Evolutionary conservation across 2,113 vertebrate genomes (phyloP), one percentile per base, ranked within the genome.

Genomic region (Thomomys bottae): DNA sequence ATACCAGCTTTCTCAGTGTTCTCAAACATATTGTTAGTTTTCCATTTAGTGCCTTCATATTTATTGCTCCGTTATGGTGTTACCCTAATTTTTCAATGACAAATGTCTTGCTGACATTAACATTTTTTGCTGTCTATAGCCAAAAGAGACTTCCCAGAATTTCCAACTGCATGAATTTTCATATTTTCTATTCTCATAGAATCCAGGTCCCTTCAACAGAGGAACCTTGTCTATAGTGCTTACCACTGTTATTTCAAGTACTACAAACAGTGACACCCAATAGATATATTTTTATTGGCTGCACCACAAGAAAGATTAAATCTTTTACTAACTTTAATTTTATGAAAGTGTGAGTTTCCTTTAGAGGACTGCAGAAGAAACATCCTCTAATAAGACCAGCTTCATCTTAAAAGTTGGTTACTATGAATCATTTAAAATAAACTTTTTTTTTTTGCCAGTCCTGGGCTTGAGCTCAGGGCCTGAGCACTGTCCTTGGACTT

Each of bases 281-380:
- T 15, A 18, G 45, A 54, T 12, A 82, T 2, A 77, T 9, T 86
- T 86, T 79, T 83, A 77, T 2, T 84, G 17, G 92, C 70, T 40
- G 18, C 77, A 75, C 9, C 40, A 85, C 42, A 90, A 84, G 75
- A 70, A 49, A 90, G 15, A 71, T 40, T 36, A 67, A 85, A 81
- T 66, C 30, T 40, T 70, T 76, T 49, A 84, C 6, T 85, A 75
- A 85, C 24, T 34, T 64, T 40, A 71, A 89, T n/a, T 81, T 77
- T 28, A 90, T 75, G 8, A 76, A 89, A 84, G 80, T 18, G 42
- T 36, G 8, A 77, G 57, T 91, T 91, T 80, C 80, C 36, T 88
- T 81, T 79, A 91, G 88, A 66, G 15, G 21, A 45, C 36, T 76
- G 28, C 40, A 67, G 7, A 5, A 79, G n/a, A 89, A 90, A n/a